Evolutionary conservation across 2,113 vertebrate genomes (phyloP).

Genomic region (Ptyas mucosa): DNA sequence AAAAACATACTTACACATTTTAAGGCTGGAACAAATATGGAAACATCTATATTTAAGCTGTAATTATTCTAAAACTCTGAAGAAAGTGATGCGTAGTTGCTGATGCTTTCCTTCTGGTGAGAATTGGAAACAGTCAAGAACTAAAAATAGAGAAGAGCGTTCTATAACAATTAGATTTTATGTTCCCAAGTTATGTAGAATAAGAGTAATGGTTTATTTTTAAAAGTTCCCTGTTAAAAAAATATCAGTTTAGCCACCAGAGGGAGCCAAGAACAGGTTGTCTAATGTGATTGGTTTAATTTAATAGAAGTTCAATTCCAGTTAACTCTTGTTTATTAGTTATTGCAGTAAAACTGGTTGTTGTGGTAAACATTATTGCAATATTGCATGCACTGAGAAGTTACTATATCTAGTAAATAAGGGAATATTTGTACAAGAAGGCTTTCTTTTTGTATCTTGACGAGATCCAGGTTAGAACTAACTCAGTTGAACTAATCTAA

Average conservation of each 20-base stretch:
- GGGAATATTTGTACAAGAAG: neutral
- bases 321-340: neutral
- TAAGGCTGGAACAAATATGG: neutral
- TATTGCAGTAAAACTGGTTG: neutral
- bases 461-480: neutral
- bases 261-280: neutral
- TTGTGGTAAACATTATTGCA: neutral
- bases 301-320: neutral
- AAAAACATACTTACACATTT: neutral
- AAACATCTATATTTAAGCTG: neutral
- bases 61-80: neutral
- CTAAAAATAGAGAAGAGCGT: neutral
- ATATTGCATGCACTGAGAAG: neutral
- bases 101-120: neutral
- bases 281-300: neutral
- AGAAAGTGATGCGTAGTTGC: neutral
- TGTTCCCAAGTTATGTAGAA: neutral
- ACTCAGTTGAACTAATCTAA: neutral
- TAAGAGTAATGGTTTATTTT: neutral
- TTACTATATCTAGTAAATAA: neutral
- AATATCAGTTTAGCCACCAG: neutral
- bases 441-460: neutral
- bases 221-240: neutral
- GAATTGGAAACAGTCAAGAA: neutral
- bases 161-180: neutral